These are phyloP conservation scores for Thalpophila matura DNA, from an alignment of 2,888 invertebrate genomes.

Conservation along the genomic window DNA sequence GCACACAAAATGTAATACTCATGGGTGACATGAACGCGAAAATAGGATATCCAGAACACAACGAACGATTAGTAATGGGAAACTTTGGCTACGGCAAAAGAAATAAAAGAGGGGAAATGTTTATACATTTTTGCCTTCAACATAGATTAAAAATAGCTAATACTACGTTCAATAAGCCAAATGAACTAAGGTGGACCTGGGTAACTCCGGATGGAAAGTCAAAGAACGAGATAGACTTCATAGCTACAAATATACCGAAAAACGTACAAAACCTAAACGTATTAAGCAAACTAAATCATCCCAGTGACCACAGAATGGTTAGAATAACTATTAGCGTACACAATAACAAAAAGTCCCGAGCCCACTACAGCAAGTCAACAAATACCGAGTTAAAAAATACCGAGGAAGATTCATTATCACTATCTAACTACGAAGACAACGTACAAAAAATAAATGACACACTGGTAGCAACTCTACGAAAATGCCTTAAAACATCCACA, in stretches of 20 bases:
- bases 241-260: background rate
- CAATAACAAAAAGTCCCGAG: background rate
- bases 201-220: background rate
- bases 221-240: background rate
- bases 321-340: background rate
- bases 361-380: background rate
- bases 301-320: background rate
- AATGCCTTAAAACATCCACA: background rate
- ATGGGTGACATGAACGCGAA: background rate
- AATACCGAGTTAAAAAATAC: background rate
- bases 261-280: background rate
- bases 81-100: background rate
- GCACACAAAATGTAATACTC: background rate
- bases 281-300: background rate
- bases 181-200: background rate
- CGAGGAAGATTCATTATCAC: background rate
- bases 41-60: background rate
- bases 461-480: too few species aligned
- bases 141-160: background rate
- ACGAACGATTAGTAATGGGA: background rate
- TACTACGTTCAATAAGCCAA: background rate
- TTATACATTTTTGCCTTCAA: background rate
- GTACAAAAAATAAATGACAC: background rate
- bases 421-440: background rate
- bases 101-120: background rate